A percentile compares a stretch with the other conserved stretches of the same genome.
Evolutionary conservation across 2,888 invertebrate genomes (phyloP).

Genomic region (Tethea ocularis): DNA sequence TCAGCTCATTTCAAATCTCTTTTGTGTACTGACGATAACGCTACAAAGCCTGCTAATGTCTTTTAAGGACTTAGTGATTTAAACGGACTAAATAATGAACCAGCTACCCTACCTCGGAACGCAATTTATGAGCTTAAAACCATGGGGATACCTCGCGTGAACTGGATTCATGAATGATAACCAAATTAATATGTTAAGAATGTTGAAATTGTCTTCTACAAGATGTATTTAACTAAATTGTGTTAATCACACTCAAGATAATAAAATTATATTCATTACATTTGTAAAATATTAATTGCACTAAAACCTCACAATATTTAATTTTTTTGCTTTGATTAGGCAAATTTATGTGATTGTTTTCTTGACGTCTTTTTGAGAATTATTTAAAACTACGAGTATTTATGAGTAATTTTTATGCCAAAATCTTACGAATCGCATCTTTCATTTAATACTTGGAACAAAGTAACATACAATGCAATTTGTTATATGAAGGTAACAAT

Average conservation of each 20-base stretch:
- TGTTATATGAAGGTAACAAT: neutral
- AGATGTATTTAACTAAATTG: neutral
- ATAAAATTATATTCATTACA: neutral
- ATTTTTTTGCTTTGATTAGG: too few species aligned
- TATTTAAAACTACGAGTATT: too few species aligned
- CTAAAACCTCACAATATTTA: too few species aligned
- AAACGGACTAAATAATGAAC: conserved; percentile 84
- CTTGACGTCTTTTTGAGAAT: neutral
- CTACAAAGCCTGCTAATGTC: conserved; percentile 82
- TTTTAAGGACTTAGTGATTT: conserved; percentile 84
- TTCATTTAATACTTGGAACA: neutral
- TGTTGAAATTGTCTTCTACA: neutral
- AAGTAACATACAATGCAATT: neutral
- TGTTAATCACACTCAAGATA: neutral
- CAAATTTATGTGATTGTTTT: neutral
- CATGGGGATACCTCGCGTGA: conserved; percentile 39
- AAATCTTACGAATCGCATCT: neutral
- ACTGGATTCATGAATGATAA: conserved; percentile 17
- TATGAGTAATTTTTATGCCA: neutral
- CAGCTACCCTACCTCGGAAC: conserved; percentile 70
- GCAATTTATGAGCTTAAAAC: conserved; percentile 73
- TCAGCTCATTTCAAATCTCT: conserved; percentile 69
- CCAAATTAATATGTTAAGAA: conserved; percentile 6
- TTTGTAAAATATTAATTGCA: neutral
- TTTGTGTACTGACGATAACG: conserved; percentile 80